These are phyloP conservation scores for Vesta saturnalis DNA, from an alignment of 2,888 invertebrate species.

Conservation along the genomic window DNA sequence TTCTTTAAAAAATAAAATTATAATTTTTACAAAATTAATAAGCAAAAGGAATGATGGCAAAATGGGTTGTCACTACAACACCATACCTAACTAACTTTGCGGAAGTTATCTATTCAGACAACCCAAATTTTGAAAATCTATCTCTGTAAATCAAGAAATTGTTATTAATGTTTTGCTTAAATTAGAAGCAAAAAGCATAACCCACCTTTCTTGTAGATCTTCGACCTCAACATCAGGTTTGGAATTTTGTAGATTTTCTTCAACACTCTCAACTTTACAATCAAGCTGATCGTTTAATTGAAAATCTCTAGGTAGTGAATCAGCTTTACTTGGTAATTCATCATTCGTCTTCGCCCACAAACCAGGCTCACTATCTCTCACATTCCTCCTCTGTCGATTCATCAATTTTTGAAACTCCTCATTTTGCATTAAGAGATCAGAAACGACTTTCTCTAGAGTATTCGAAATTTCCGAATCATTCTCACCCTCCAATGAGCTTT, in stretches of 20 bases:
- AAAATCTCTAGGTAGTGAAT: conserved; percentile 81
- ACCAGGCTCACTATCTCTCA: conserved; percentile 52
- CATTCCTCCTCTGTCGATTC: conserved; percentile 74
- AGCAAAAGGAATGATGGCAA: too few relatives aligned
- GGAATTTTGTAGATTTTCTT: conserved; percentile 19
- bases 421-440: conserved; percentile 84
- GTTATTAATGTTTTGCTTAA: too few relatives aligned
- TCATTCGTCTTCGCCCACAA: conserved; percentile 76
- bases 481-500: conserved; percentile 58
- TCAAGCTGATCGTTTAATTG: conserved; percentile 70
- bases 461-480: conserved; percentile 55
- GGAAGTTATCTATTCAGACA: neutral
- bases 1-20: too few relatives aligned
- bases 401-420: conserved; percentile 82
- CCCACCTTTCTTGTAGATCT: conserved; percentile 56
- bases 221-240: conserved; percentile 43
- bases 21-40: too few relatives aligned
- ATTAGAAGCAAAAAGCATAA: neutral
- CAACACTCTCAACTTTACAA: conserved; percentile 54
- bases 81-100: neutral
- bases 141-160: conserved; percentile 1
- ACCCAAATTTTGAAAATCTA: neutral
- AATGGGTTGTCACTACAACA: too few relatives aligned
- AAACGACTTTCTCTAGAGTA: conserved; percentile 80
- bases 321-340: conserved; percentile 78